Conservation (phyloP, 2,888 invertebrate species). For the Pheosia gnoma region DNA sequence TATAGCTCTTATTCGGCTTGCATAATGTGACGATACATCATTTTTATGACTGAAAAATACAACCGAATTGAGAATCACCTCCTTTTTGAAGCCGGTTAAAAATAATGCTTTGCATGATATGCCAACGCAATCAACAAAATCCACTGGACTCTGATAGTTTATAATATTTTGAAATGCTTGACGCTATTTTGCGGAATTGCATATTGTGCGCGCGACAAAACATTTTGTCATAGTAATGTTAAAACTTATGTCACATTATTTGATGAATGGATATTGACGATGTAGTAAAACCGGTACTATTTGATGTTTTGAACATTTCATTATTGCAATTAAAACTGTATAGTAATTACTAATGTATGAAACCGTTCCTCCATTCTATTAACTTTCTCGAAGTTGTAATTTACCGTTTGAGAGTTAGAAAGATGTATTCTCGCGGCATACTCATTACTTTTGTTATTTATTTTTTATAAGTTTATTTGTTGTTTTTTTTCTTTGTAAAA, state of each 20-base stretch:
- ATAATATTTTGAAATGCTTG: too few relatives aligned
- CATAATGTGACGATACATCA: background rate
- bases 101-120: too few relatives aligned
- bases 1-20: slow-evolving; percentile 1
- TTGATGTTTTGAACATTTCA: slow-evolving; percentile 4
- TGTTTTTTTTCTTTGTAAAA: slow-evolving; percentile 24
- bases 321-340: slow-evolving; percentile 9
- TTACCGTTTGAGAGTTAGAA: slow-evolving; percentile 11
- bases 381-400: slow-evolving; percentile 12
- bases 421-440: slow-evolving; percentile 10
- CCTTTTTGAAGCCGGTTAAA: too few relatives aligned
- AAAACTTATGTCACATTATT: slow-evolving; percentile 7
- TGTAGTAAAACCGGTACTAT: slow-evolving; percentile 3
- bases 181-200: slow-evolving; percentile 10
- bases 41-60: background rate
- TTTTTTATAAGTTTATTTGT: slow-evolving; percentile 32
- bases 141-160: too few relatives aligned
- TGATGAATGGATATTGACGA: slow-evolving; percentile 11
- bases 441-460: slow-evolving; percentile 14
- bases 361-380: slow-evolving; percentile 10
- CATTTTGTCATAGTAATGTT: slow-evolving; percentile 10
- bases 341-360: slow-evolving; percentile 15
- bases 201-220: slow-evolving; percentile 15
- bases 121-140: too few relatives aligned
- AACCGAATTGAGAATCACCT: too few relatives aligned